Base-by-base conservation (phyloP, 2,113 vertebrate species). In the Tenebrosternarchus preto region DNA sequence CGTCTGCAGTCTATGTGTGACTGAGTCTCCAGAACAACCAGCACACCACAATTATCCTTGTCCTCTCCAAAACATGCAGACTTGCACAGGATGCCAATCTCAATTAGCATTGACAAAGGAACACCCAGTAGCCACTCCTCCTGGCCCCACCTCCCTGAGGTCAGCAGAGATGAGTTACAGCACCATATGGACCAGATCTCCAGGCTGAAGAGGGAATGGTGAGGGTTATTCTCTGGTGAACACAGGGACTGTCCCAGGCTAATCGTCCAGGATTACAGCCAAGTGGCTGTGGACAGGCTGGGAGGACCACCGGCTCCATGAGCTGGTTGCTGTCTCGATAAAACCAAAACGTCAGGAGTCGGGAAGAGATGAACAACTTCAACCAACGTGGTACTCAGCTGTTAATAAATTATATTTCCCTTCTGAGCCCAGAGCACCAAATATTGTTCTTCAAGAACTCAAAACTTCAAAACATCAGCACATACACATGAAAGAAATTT, bases 161-260 rank as follows among this genome's bases (percentile, higher is more conserved):
- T 85, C 81, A 85, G 83, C 61, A 27, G 68, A 61, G 82, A 85
- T 83, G 82, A 85, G 85, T 83, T 81, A 84, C 77, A 81, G 77
- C 61, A 78, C 84, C 84, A 88, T 85, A 85, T 85, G 87, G 82
- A 80, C 71, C 27, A 73, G 60, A 81, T 78, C 85, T 77, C 75
- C 76, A 78, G 78, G 66, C 75, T 79, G 43, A 68, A 59, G 76
- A 83, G 55, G 77, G 84, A 83, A 84, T 80, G 75, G 85, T 82
- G 82, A 82, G 76, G 55, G 36, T 29, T 50, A 64, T 74, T 83
- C 80, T 84, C 73, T 39, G 71, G 78, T 75, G 80, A 39, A 77
- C 78, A 57, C 63, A 72, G 76, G 79, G 84, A 82, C 82, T 82
- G 59, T 50, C 59, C 24, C 3, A 27, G 77, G 78, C 82, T 88